phyloP scores from a whole-genome alignment of 2,888 invertebrate genomes.

The Leptogaster cylindrica region DNA sequence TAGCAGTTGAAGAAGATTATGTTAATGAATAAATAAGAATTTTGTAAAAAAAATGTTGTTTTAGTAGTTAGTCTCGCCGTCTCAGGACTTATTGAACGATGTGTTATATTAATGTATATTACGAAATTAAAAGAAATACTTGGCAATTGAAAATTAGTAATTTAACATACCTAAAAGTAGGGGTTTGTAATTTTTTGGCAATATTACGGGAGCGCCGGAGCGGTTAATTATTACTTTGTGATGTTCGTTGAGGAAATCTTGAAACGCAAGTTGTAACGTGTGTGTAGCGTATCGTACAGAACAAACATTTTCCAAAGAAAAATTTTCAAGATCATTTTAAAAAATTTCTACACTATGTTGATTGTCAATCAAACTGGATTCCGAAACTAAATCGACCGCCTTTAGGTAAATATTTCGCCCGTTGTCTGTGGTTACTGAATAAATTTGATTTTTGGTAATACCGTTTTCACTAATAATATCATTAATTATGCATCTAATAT shows the following conservation, averaged over 20 bases:
- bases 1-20: slow-evolving; percentile 26
- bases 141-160: neutral
- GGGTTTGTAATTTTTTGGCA: neutral
- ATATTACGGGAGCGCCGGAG: neutral
- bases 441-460: no score
- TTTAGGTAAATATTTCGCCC: no score
- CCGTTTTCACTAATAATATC: no score
- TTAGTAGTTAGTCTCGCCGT: no score
- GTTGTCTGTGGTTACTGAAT: no score
- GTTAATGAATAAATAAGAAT: slow-evolving; percentile 41
- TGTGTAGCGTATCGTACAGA: neutral
- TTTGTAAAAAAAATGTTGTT: no score
- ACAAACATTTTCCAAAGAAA: neutral
- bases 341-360: neutral
- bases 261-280: no score
- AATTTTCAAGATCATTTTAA: neutral
- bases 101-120: no score
- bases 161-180: neutral
- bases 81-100: no score
- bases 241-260: no score
- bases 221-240: neutral
- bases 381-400: neutral
- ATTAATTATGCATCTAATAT: no score
- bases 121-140: no score
- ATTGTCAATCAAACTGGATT: neutral